Evolutionary conservation across 1,140 invertebrate species (phyloP).

Genomic region (Neoseiulus cucumeris): DNA sequence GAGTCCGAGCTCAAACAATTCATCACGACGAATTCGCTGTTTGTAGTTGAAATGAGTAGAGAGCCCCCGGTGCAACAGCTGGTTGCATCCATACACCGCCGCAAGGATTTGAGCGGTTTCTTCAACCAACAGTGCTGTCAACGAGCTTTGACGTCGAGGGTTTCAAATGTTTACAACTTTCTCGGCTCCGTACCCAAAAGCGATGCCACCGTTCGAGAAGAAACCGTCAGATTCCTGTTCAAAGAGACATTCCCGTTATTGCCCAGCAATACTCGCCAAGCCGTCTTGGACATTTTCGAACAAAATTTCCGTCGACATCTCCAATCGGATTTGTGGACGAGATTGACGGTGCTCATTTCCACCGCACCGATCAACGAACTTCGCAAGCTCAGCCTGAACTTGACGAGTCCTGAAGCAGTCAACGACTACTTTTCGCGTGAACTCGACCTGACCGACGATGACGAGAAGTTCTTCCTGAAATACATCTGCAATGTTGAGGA

Average conservation of each 20-base stretch:
- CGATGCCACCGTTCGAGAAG: not conserved
- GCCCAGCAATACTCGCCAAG: not conserved
- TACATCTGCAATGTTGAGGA: not conserved
- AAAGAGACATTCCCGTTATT: not conserved
- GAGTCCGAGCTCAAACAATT: not conserved
- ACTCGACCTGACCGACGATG: not conserved
- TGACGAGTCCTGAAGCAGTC: not conserved
- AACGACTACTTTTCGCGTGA: not conserved
- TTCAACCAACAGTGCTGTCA: not conserved
- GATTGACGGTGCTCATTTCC: not conserved
- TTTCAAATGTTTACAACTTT: not conserved
- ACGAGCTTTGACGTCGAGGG: not conserved
- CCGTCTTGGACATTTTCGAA: not conserved
- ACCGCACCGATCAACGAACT: not conserved
- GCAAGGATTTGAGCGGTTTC: not conserved
- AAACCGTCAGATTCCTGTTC: not conserved
- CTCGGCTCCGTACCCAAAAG: not conserved
- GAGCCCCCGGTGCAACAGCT: constrained; percentile 7
- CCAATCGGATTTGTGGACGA: not conserved
- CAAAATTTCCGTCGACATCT: constrained; percentile 3
- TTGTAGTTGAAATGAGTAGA: not conserved
- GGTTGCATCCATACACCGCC: not conserved
- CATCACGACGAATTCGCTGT: not conserved
- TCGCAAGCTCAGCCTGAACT: not conserved
- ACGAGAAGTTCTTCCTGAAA: constrained; percentile 7